Percentiles rank a stretch among this genome's conserved stretches.
Evolutionary conservation across 2,113 vertebrate species (phyloP).

Genomic region (Nothocercus julius): DNA sequence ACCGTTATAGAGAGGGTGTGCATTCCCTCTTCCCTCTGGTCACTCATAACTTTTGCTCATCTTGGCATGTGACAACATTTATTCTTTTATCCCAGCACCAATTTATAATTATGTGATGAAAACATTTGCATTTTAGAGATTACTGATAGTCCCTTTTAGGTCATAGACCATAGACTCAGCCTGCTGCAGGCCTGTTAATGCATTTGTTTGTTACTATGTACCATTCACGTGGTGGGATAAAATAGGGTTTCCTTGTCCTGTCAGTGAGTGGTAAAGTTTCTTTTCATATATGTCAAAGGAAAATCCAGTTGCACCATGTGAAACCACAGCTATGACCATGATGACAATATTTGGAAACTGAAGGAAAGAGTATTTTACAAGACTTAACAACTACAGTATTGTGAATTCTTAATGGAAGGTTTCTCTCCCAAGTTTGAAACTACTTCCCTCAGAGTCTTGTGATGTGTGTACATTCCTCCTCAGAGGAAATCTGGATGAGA

Average conservation of each 20-base stretch:
- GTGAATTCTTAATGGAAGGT: neutral
- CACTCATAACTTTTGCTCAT: neutral
- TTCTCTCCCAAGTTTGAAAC: conserved; percentile 12
- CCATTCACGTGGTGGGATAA: neutral
- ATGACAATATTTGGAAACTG: neutral
- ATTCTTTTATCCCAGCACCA: neutral
- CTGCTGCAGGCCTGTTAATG: neutral
- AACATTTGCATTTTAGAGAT: neutral
- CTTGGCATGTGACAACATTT: neutral
- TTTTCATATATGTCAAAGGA: neutral
- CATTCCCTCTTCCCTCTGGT: neutral
- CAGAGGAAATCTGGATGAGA: neutral
- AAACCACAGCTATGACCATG: neutral
- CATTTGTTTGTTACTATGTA: neutral
- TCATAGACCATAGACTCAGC: neutral
- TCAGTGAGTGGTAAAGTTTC: neutral
- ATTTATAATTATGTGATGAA: neutral
- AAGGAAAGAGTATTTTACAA: neutral
- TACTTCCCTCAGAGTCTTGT: conserved; percentile 7
- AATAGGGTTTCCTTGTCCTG: neutral
- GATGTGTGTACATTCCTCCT: neutral
- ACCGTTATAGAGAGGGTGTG: neutral
- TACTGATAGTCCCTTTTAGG: neutral
- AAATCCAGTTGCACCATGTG: neutral
- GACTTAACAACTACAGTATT: neutral